A percentile compares a stretch with the other conserved stretches of the same genome.
phyloP scores from a whole-genome alignment of 2,888 invertebrate species.

The Conops quadrifasciatus region DNA sequence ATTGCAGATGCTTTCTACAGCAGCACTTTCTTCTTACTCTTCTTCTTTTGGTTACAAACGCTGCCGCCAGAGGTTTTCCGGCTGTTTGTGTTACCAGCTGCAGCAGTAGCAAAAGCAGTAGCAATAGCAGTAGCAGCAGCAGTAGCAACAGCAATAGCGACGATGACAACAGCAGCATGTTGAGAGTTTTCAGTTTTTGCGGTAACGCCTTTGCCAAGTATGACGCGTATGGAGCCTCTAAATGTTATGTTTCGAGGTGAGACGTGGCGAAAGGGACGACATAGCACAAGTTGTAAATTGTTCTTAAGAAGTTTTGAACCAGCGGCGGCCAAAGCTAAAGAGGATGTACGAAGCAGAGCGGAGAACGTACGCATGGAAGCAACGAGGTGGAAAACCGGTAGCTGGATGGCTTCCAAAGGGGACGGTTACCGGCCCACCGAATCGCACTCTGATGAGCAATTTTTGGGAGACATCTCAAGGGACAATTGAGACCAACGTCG shows the following conservation, averaged over 20 bases:
- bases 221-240: neutral
- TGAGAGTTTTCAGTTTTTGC: slow-evolving; percentile 22
- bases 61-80: too few relatives aligned
- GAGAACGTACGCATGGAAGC: neutral
- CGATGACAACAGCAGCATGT: slow-evolving; percentile 35
- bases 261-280: neutral
- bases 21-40: too few relatives aligned
- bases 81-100: slow-evolving; percentile 41
- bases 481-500: too few relatives aligned
- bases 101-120: neutral
- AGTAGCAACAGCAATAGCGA: slow-evolving; percentile 36
- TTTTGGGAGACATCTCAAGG: too few relatives aligned
- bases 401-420: neutral
- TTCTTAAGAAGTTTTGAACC: slow-evolving; percentile 21
- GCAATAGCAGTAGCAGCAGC: slow-evolving; percentile 9
- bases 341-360: slow-evolving; percentile 15
- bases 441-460: too few relatives aligned
- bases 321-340: slow-evolving; percentile 2
- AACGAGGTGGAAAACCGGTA: neutral
- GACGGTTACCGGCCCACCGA: too few relatives aligned
- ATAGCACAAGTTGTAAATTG: slow-evolving; percentile 24
- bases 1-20: too few relatives aligned
- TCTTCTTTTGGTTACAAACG: too few relatives aligned
- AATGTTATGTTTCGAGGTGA: slow-evolving; percentile 9
- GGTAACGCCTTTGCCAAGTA: slow-evolving; percentile 9